Evolutionary conservation across 2,888 invertebrate species (phyloP).

Genomic region (Zootermopsis nevadensis): DNA sequence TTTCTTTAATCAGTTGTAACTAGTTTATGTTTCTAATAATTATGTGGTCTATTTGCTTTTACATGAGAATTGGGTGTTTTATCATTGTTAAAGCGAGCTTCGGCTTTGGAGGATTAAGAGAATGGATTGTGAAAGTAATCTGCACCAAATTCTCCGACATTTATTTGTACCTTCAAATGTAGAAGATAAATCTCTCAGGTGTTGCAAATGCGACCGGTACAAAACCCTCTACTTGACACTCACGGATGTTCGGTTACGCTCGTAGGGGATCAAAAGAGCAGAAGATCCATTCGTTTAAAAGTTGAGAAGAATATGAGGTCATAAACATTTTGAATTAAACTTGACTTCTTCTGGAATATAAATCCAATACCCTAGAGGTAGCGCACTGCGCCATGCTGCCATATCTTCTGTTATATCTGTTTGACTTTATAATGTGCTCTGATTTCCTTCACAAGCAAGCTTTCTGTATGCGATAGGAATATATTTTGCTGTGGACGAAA

Average conservation of each 20-base stretch:
- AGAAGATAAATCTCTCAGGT: too few species aligned
- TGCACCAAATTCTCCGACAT: too few species aligned
- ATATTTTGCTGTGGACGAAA: conserved; percentile 25
- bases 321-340: conserved; percentile 12
- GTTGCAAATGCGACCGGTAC: too few species aligned
- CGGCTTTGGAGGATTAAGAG: too few species aligned
- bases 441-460: conserved; percentile 27
- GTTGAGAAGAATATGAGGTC: neutral
- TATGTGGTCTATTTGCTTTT: too few species aligned
- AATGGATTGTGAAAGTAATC: too few species aligned
- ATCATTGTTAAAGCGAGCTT: too few species aligned
- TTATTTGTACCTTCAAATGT: too few species aligned
- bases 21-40: too few species aligned
- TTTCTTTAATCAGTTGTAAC: too few species aligned
- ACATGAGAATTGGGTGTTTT: too few species aligned
- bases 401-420: conserved; percentile 28
- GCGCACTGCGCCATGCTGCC: neutral
- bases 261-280: neutral
- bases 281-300: neutral
- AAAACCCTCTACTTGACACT: too few species aligned
- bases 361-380: neutral
- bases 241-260: neutral
- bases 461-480: conserved; percentile 28
- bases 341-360: conserved; percentile 8
- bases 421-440: conserved; percentile 41